Conservation (phyloP, 2,113 vertebrate genomes). For the Xiphophorus couchianus region DNA sequence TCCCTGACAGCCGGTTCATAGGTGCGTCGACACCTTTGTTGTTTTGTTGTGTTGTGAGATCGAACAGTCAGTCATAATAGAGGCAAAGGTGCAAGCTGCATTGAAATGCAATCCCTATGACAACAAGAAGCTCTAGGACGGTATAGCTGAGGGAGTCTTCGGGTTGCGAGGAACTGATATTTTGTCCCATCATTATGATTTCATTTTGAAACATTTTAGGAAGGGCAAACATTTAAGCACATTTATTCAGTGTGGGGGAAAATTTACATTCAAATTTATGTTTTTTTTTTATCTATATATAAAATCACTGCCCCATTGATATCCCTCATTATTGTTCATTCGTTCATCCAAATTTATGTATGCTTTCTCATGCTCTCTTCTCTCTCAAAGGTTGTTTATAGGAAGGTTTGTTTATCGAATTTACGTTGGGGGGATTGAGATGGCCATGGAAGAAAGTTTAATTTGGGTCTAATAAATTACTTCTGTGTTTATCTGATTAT, state of each 20-base stretch:
- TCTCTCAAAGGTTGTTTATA: background rate
- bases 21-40: background rate
- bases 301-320: background rate
- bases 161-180: background rate
- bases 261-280: background rate
- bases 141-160: background rate
- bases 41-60: background rate
- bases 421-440: too few relatives aligned
- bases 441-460: background rate
- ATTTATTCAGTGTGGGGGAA: background rate
- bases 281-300: background rate
- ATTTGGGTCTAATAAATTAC: background rate
- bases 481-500: too few relatives aligned
- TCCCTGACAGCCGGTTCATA: background rate
- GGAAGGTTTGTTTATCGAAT: too few relatives aligned
- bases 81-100: slow-evolving; percentile 9
- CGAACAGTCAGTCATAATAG: background rate
- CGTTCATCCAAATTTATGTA: too few relatives aligned
- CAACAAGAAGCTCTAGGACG: slow-evolving; percentile 45
- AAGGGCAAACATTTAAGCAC: background rate
- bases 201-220: too few relatives aligned
- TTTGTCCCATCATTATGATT: background rate
- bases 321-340: background rate
- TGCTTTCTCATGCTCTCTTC: background rate
- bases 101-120: slow-evolving; percentile 60